Base-by-base conservation (phyloP, 1,140 invertebrate species). In the Magallana gigas region DNA sequence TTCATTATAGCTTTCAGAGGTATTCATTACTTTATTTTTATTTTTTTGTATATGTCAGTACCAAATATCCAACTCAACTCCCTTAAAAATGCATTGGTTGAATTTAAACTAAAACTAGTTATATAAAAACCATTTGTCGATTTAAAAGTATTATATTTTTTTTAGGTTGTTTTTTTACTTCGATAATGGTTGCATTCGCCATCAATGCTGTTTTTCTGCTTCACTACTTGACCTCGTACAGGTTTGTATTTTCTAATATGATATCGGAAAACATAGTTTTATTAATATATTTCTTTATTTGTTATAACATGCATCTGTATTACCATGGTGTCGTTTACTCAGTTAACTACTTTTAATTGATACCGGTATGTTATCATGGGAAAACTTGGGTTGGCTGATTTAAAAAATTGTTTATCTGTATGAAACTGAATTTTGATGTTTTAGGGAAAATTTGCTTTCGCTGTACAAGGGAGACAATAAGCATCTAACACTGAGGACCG, bases 401-500 rank as follows among this genome's bases (percentile, higher is more conserved):
- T 48, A 48, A 48, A 48, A 48, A 23, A 23, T 23, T 23, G 23
- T 23, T 23, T 48, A 48, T 48, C 36, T 48, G 23, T 48, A 48
- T 48, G 36, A 4, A 48, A 48, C 2, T 48, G 23, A 23, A 23
- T 23, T 23, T 23, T 23, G 36, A 48, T 48, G 8, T 87, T 87
- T 12, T 85, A 90, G 90, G 64, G 88, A 80, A 12, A 86, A 89
- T 85, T 62, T 90, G 6, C 62, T 81, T 14, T 86, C 83, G 0
- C 62, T 90, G 62, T 86, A 89, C 36, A 82, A 85, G 85, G 90
- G 90, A 18, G 60, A 85, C 29, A 23, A 60, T 18, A 83, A 48
- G 6, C 84, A 88, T 29, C 85, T 90, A n/a, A 88, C 90, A 56
- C 59, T 81, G 14, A 23, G 16, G 11, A 29, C 36, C 64, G 86